Base-by-base conservation (phyloP, 2,888 invertebrate species). In the Gibbula magus region DNA sequence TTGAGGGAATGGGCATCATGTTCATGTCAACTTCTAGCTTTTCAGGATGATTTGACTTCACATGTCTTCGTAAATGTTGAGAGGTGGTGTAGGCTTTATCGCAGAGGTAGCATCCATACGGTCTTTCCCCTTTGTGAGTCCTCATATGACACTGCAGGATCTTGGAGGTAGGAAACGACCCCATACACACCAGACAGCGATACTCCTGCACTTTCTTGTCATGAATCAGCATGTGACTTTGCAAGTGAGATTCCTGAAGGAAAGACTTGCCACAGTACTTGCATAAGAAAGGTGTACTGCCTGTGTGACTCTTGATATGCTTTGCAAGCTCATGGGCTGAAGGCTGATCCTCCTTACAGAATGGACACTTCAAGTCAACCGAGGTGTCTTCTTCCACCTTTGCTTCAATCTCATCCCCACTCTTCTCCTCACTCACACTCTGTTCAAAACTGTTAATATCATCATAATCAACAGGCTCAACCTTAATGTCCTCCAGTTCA, bases 61-160 rank as follows among this genome's bases (percentile, higher is more conserved):
- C 70, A 70, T 70, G 70, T 39, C 70, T 32, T n/a, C 70, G 35
- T 70, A 70, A 39, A 35, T 70, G 70, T 20, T 70, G 70, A 39
- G 70, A 70, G 13, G 39, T 70, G 22, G 32, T 35, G 35, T 70
- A 70, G n/a, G 70, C 39, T 39, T 70, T 70, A 20, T 70, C 70
- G 35, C 70, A 70, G 39, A 70, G 35, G 35, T 70, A 70, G n/a
- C 70, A 70, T 29, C 70, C 70, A 70, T 70, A 70, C 13, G 70
- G 70, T 70, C 70, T 32, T 35, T 70, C 70, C 35, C 70, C 70
- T n/a, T 70, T 70, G n/a, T 70, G 70, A 8, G 35, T 20, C 20
- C 35, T 70, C 70, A 70, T 70, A 20, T 70, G 70, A 32, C 39
- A n/a, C n/a, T 70, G 70, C 35, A 70, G 35, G 10, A 70, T 32